Conservation (phyloP, 2,797 vertebrate species). For the Pantherophis alleghaniensis region DNA sequence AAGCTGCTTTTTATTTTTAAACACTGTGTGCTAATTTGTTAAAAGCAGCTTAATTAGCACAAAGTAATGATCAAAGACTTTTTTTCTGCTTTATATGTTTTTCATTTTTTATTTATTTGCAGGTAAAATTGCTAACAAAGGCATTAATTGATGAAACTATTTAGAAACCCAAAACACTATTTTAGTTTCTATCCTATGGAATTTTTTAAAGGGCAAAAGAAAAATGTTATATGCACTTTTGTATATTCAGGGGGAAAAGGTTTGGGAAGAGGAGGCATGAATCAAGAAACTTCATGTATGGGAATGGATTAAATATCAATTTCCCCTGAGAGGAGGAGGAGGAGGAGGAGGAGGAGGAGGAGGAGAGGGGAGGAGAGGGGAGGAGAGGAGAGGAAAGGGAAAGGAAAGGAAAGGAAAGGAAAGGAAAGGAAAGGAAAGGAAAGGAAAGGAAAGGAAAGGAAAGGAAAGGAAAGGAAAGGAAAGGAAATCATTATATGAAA, state of each 20-base stretch:
- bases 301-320: too few species aligned
- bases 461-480: not conserved
- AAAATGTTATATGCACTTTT: not conserved
- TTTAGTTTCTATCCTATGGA: not conserved
- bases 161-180: not conserved
- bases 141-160: not conserved
- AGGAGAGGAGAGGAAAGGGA: too few species aligned
- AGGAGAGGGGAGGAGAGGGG: too few species aligned
- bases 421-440: rapidly evolving
- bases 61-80: not conserved
- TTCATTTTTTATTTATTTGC: not conserved
- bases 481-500: not conserved
- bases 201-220: not conserved
- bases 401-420: not conserved
- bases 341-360: too few species aligned
- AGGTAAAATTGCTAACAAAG: not conserved
- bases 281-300: too few species aligned
- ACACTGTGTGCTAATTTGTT: not conserved
- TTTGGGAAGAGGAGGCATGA: not conserved
- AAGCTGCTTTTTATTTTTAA: not conserved
- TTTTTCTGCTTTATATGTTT: not conserved
- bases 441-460: too few species aligned
- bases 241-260: not conserved
- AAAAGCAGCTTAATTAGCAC: not conserved
- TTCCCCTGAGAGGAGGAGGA: too few species aligned